phyloP scores from a whole-genome alignment of 2,888 invertebrate species.

The Nebria salina region DNA sequence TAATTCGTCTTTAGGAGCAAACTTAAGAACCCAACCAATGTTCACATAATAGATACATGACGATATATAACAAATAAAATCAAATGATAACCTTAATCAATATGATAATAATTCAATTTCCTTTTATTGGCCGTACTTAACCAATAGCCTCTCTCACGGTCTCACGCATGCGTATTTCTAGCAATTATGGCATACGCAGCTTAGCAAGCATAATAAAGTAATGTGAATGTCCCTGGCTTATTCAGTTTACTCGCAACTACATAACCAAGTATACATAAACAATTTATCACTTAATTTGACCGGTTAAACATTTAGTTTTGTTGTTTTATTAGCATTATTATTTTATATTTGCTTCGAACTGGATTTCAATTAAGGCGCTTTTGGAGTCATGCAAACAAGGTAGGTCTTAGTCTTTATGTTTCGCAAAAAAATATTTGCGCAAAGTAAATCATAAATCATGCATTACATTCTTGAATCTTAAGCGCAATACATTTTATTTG shows the following conservation, averaged over 20 bases:
- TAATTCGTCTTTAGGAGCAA: no score
- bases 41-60: neutral
- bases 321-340: neutral
- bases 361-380: neutral
- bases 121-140: slow-evolving; percentile 32
- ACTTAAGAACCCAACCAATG: neutral
- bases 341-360: neutral
- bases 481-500: no score
- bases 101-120: slow-evolving; percentile 10
- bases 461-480: no score
- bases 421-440: neutral
- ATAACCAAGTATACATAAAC: slow-evolving; percentile 16
- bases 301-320: neutral
- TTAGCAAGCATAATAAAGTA: slow-evolving; percentile 24
- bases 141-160: slow-evolving; percentile 6
- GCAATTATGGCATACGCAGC: neutral
- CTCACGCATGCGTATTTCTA: neutral
- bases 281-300: neutral
- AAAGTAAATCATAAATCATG: no score
- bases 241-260: slow-evolving; percentile 29
- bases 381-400: neutral
- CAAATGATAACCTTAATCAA: neutral
- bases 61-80: neutral
- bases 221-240: slow-evolving; percentile 15
- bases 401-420: neutral